Evolutionary conservation across 2,888 invertebrate genomes (phyloP), one percentile per base, ranked within the genome.

Genomic region (Tetranychus piercei): DNA sequence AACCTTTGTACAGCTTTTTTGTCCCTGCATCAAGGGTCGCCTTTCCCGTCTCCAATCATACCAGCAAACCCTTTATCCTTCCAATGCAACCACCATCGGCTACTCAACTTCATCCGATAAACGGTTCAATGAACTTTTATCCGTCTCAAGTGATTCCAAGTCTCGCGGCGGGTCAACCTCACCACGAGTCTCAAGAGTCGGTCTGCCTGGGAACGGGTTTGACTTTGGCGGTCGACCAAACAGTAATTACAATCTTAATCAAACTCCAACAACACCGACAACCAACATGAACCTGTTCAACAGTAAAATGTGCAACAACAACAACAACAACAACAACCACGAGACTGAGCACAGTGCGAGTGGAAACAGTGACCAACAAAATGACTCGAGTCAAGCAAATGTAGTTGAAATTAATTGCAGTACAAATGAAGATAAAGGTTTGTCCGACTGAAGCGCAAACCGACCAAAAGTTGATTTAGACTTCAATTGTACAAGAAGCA

Each of bases 1-100:
- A 71, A 82, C 82, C 5, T 81, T 82, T 70, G 66, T 78, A 20
- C 76, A 77, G 70, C 74, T 77, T 20, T 79, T 79, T 72, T 79
- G 79, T 34, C 78, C 78, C 1, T 79, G 79, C 70, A 55, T 78
- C 44, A 73, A 75, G 69, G 34, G 69, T 69, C 69, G 69, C 18
- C 34, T 69, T 20, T 69, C 69, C 11, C 69, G 69, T 20, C 20
- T 69, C 18, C 69, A 69, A 69, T 69, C 69, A 5, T 23, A 69
- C 34, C 69, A 69, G 22, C 69, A 23, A 69, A 69, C 69, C 18
- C 20, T 69, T 20, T 69, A 23, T 2, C 55, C 55, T 55, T 55
- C 55, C 9, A 55, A 55, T 55, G 34, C 69, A 20, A 69, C 69
- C 18, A 69, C 69, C 5, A 23, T n/a, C 22, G 69, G 20, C 5